Conservation (phyloP, 1,140 invertebrate species). For the Lithobius niger region DNA sequence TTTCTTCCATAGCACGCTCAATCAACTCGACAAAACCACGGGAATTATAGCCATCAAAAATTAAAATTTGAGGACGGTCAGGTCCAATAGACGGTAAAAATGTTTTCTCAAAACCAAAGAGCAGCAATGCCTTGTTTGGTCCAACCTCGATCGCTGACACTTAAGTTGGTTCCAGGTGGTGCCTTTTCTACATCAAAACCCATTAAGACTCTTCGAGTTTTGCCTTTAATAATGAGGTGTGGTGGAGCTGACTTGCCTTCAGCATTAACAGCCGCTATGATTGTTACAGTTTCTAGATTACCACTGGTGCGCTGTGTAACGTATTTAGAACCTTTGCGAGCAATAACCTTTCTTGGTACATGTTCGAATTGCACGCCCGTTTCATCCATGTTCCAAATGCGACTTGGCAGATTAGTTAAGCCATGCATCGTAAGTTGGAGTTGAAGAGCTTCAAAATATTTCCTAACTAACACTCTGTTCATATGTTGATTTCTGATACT, state of each 20-base stretch:
- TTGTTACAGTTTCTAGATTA: conserved; percentile 1
- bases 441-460: not conserved
- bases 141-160: not conserved
- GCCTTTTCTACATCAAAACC: conserved; percentile 1
- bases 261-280: conserved; percentile 1
- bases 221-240: conserved; percentile 3
- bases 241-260: not conserved
- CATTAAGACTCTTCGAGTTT: not conserved
- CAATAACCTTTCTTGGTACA: not conserved
- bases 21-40: conserved; percentile 1
- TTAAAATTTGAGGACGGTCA: not conserved
- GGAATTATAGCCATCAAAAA: not conserved
- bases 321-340: not conserved
- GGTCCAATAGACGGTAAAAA: not conserved
- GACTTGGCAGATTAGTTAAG: not conserved
- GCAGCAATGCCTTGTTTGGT: conserved; percentile 1
- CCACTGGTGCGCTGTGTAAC: not conserved
- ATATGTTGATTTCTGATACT: not conserved
- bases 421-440: not conserved
- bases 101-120: not conserved
- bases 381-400: conserved; percentile 8
- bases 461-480: not conserved
- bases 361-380: conserved; percentile 1
- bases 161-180: not conserved
- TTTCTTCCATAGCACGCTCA: conserved; percentile 3